Evolutionary conservation across 2,113 vertebrate species (phyloP).

Genomic region (Elgaria multicarinata): DNA sequence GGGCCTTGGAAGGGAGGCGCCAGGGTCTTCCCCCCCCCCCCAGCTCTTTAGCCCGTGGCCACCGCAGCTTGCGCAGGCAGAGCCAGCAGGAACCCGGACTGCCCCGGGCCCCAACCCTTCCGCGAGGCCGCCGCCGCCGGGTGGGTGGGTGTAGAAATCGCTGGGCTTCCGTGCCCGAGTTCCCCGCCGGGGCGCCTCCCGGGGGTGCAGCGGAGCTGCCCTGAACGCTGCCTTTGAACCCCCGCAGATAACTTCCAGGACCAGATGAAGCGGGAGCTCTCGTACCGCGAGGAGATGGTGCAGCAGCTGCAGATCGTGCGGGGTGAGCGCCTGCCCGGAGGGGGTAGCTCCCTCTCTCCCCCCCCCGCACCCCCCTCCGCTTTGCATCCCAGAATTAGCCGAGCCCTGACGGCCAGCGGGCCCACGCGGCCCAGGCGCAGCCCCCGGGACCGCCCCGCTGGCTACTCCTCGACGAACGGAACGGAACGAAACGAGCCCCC

Average conservation of each 20-base stretch:
- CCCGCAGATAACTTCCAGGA: conserved; percentile 98
- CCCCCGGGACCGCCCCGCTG: too few relatives aligned
- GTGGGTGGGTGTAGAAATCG: too few relatives aligned
- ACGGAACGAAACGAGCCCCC: too few relatives aligned
- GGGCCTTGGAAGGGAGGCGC: too few relatives aligned
- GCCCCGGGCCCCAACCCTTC: too few relatives aligned
- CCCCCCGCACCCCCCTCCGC: not conserved
- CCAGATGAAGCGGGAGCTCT: conserved; percentile 98
- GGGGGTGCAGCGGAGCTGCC: not conserved
- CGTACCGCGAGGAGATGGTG: conserved; percentile 98
- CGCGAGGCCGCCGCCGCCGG: not conserved
- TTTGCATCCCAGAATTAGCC: not conserved
- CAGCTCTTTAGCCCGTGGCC: too few relatives aligned
- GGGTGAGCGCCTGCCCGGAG: conserved; percentile 81
- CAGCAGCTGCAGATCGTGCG: conserved; percentile 98
- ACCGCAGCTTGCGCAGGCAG: too few relatives aligned
- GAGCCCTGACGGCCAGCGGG: too few relatives aligned
- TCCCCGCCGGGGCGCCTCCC: not conserved
- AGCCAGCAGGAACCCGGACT: too few relatives aligned
- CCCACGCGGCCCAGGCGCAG: not conserved
- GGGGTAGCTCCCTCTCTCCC: conserved; percentile 3
- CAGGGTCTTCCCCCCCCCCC: too few relatives aligned
- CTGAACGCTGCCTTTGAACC: accelerated
- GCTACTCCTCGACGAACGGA: too few relatives aligned
- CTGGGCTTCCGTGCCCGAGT: not conserved